Base-by-base conservation (phyloP, 1,140 invertebrate species). In the Sycobia sp. region DNA sequence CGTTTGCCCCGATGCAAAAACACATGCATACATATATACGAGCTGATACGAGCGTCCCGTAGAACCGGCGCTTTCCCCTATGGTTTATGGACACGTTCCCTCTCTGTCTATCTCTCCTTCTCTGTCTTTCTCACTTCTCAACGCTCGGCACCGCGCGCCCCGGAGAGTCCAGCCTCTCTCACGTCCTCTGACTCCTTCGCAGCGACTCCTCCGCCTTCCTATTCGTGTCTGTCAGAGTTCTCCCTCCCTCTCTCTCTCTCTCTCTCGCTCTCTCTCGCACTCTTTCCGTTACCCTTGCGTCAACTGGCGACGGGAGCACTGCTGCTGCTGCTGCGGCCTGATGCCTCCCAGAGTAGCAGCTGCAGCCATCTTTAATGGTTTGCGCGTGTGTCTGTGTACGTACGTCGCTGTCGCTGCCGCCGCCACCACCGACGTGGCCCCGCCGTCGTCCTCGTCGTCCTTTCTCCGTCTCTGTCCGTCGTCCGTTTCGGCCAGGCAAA, bases 311-410 rank as follows among this genome's bases (percentile, higher is more conserved):
- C 14, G 23, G 13, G 22, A 13, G 36, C 34, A 13, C 51, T 41
- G 34, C n/a, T n/a, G n/a, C n/a, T n/a, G n/a, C n/a, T n/a, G n/a
- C n/a, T n/a, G n/a, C n/a, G n/a, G n/a, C n/a, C n/a, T n/a, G 29
- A 4, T 32, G 29, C 14, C 20, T 54, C 36, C 34, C 20, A 27
- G n/a, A 51, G n/a, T n/a, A n/a, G n/a, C n/a, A n/a, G n/a, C 29
- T 7, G 51, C 34, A 54, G 51, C 51, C 51, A 54, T 54, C 51
- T 54, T 54, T 54, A 22, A 23, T 54, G 32, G 32, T n/a, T n/a
- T n/a, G n/a, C n/a, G n/a, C n/a, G n/a, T n/a, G n/a, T 27, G 36
- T 8, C 14, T 25, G 14, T 54, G 34, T 54, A 18, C 8, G 23
- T n/a, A 5, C 10, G 18, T 14, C 20, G 11, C 18, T 27, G 11